Percentiles rank a stretch among this genome's conserved stretches.
phyloP scores from a whole-genome alignment of 2,797 vertebrate genomes.

The Acropternis orthonyx region DNA sequence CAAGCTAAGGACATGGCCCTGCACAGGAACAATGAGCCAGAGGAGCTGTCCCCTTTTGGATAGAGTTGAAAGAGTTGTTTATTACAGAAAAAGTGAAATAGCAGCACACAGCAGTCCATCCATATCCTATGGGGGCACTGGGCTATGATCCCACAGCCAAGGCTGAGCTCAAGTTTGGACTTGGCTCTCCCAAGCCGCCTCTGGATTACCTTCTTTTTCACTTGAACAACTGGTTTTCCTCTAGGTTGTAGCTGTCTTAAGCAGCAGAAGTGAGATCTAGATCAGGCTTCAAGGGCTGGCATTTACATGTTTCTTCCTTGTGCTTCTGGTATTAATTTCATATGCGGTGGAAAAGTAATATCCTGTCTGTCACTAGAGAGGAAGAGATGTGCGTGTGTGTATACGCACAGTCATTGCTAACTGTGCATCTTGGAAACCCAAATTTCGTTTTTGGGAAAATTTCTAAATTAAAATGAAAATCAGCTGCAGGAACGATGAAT shows the following conservation, averaged over 20 bases:
- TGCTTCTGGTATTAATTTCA: slow-evolving; percentile 39
- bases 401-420: background rate
- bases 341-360: slow-evolving; percentile 42
- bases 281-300: slow-evolving; percentile 8
- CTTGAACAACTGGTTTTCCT: background rate
- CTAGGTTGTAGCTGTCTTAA: background rate
- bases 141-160: background rate
- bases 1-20: background rate
- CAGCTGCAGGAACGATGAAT: background rate
- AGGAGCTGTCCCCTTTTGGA: background rate
- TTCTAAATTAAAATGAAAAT: background rate
- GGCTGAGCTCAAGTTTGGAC: background rate
- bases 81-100: background rate
- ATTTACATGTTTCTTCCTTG: slow-evolving; percentile 17
- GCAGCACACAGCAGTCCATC: background rate
- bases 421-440: background rate
- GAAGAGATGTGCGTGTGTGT: slow-evolving; percentile 23
- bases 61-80: background rate
- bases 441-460: background rate
- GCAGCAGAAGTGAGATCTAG: background rate
- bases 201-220: background rate
- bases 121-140: background rate
- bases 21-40: background rate
- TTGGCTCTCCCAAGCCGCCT: background rate
- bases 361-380: slow-evolving; percentile 47